Conservation (phyloP, 1,140 invertebrate genomes). For the Varroa destructor region DNA sequence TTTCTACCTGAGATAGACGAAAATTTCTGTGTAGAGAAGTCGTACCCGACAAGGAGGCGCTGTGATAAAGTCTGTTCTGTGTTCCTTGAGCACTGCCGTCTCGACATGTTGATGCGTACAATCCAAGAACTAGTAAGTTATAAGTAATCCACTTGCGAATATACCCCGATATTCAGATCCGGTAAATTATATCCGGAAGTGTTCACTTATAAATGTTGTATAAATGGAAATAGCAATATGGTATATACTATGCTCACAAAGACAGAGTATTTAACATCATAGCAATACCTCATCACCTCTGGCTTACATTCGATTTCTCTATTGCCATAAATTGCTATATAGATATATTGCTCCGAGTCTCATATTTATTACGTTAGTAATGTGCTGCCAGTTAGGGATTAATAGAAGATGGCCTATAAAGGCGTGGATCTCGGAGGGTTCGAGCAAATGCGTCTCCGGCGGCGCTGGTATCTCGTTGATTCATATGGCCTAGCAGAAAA, state of each 20-base stretch:
- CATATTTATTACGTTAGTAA: too few species aligned
- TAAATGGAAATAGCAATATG: too few species aligned
- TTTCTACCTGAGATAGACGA: not conserved
- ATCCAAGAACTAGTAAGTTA: not conserved
- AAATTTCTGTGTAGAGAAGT: not conserved
- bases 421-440: not conserved
- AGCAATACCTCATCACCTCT: too few species aligned
- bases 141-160: too few species aligned
- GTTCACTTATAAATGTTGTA: not conserved
- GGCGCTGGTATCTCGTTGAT: not conserved
- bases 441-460: constrained; percentile 18
- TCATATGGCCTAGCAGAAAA: not conserved
- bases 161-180: not conserved
- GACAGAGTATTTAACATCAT: too few species aligned
- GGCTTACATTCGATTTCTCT: too few species aligned
- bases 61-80: not conserved
- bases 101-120: not conserved
- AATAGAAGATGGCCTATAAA: not conserved
- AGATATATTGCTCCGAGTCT: too few species aligned
- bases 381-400: too few species aligned
- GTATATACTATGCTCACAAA: too few species aligned
- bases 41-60: not conserved
- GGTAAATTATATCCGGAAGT: not conserved
- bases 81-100: not conserved
- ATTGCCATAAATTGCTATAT: too few species aligned